Base-by-base conservation (phyloP, 2,797 vertebrate species). In the Momotus momota region DNA sequence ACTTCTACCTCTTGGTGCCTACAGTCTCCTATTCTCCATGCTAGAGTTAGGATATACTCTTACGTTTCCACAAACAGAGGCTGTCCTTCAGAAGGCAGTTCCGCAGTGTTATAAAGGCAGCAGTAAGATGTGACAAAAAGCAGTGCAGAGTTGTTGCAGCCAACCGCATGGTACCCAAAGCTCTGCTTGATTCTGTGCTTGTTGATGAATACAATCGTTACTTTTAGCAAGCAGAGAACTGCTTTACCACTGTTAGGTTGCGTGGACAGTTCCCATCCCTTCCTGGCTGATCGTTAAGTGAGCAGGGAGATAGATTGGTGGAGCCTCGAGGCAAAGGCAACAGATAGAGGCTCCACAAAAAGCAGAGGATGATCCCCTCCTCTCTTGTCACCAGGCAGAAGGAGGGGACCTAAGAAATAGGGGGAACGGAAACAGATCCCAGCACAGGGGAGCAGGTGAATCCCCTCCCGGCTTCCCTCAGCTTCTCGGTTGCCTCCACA, bases 181-280 rank as follows among this genome's bases (percentile, higher is more conserved):
- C 52, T 91, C 46, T 48, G 55, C 58, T 64, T 46, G 35, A 25
- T 58, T 81, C 26, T 75, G 46, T 80, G 58, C 51, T 45, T 58
- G 54, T 23, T 41, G 38, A 7, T 25, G 38, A 49, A 23, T 7
- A 31, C 31, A 74, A 1, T n/a, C 9, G 0, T 16, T 66, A 72
- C 71, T 58, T 73, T 35, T 57, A 81, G 73, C 72, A 81, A 46
- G 43, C 54, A 61, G 54, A 61, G 70, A 72, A 7, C 23, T 64
- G 58, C 26, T 17, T 10, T 4, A 4, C 18, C 7, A 5, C 33
- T 10, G 3, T 8, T 25, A 29, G 35, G 23, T 6, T 79, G 67
- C 55, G 38, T 66, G 88, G 64, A 90, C 88, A 91, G 72, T 85
- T 96, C 74, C 82, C 35, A 21, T 62, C 67, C 29, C 43, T 73